Evolutionary conservation across 1,140 invertebrate genomes (phyloP).

Genomic region (Arctopsyche grandis): DNA sequence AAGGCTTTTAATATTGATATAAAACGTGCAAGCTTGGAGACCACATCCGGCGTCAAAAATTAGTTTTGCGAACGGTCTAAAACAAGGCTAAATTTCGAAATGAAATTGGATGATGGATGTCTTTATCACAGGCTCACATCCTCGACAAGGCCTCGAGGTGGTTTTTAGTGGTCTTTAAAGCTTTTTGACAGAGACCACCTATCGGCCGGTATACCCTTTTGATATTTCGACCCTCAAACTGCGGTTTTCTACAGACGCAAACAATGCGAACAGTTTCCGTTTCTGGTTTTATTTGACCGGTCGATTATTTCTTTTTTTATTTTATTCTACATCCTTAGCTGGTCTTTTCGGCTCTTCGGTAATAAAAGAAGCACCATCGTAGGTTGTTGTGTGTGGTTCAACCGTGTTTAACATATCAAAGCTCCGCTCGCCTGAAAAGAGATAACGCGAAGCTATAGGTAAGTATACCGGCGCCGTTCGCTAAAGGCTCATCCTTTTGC

Average conservation of each 20-base stretch:
- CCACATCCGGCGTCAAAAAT: too few species aligned
- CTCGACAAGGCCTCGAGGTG: too few species aligned
- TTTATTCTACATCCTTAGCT: background rate
- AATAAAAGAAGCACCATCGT: slow-evolving; percentile 30
- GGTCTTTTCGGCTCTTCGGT: background rate
- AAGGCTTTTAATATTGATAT: too few species aligned
- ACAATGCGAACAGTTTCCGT: slow-evolving; percentile 43
- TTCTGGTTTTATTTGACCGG: slow-evolving; percentile 6
- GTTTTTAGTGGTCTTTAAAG: too few species aligned
- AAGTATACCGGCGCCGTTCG: slow-evolving; percentile 21
- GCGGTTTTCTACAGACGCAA: slow-evolving; percentile 17
- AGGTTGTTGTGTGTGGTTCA: slow-evolving; percentile 24
- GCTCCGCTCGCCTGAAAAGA: slow-evolving; percentile 21
- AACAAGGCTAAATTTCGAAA: too few species aligned
- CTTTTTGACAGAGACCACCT: slow-evolving; percentile 19
- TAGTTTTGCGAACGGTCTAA: too few species aligned
- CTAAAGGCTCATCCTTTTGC: slow-evolving; percentile 17
- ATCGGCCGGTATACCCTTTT: slow-evolving; percentile 1
- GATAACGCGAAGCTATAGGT: background rate
- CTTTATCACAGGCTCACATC: slow-evolving; percentile 5
- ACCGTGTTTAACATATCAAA: slow-evolving; percentile 40
- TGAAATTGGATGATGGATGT: slow-evolving; percentile 27
- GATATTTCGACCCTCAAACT: slow-evolving; percentile 35
- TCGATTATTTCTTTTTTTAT: background rate
- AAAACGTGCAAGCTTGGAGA: too few species aligned